phyloP scores from a whole-genome alignment of 1,140 invertebrate species.

The Penaeus indicus region DNA sequence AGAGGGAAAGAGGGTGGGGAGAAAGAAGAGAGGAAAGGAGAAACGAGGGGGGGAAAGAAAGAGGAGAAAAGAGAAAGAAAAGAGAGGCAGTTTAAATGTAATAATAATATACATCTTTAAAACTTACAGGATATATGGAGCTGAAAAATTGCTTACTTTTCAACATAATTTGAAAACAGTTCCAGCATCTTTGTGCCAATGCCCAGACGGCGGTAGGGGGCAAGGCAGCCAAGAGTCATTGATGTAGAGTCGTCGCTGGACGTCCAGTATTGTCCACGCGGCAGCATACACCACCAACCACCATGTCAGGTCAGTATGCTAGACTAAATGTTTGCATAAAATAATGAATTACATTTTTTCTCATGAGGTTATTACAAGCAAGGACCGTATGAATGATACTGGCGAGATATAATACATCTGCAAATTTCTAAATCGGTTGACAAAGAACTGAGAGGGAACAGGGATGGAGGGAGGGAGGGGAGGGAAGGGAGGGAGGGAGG shows the following conservation, averaged over 20 bases:
- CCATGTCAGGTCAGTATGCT: slow-evolving; percentile 99
- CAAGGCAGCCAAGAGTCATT: slow-evolving; percentile 99
- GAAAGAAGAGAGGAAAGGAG: no score
- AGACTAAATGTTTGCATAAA: not conserved
- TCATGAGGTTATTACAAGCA: no score
- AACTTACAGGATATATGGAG: slow-evolving; percentile 97
- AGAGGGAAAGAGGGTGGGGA: no score
- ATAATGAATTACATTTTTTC: not conserved
- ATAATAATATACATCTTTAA: slow-evolving; percentile 6
- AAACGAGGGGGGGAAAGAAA: no score
- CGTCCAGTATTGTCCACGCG: slow-evolving; percentile 94
- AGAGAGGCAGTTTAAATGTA: not conserved
- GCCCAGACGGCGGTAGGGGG: slow-evolving; percentile 93
- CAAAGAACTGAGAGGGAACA: no score
- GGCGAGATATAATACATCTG: no score
- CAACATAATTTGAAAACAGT: slow-evolving; percentile 96
- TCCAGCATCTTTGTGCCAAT: slow-evolving; percentile 97
- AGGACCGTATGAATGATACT: no score
- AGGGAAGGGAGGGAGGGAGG: no score
- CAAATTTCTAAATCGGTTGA: no score
- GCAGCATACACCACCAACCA: slow-evolving; percentile 98
- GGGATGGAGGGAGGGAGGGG: no score
- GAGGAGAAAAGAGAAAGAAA: not conserved
- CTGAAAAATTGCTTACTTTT: slow-evolving; percentile 97
- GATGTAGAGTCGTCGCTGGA: slow-evolving; percentile 93